Percentiles rank a stretch among this genome's conserved stretches.
These are phyloP conservation scores for Strigamia crassipes DNA, from an alignment of 2,888 invertebrate species.

Conservation along the genomic window DNA sequence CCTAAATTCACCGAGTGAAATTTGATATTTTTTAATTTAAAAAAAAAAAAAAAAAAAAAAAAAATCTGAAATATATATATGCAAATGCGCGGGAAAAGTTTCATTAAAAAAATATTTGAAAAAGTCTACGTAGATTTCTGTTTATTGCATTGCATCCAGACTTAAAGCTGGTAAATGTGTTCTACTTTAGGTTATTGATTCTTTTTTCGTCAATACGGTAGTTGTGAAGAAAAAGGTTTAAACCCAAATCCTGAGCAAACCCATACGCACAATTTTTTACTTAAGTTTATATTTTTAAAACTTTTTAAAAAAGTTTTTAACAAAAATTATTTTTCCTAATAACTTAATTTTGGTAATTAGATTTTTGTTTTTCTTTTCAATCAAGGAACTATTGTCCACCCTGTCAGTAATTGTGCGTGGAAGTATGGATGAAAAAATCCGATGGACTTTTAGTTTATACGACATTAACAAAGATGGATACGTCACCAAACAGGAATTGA, in stretches of 20 bases:
- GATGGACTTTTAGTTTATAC: conserved; percentile 97
- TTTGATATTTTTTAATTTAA: not conserved
- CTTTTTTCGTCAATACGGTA: conserved; percentile 26
- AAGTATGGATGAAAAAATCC: conserved; percentile 88
- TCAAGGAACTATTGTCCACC: conserved; percentile 89
- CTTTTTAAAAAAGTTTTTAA: not conserved
- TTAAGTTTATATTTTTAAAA: not conserved
- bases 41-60: not conserved
- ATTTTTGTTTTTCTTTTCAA: conserved; percentile 48
- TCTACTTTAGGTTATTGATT: conserved; percentile 31
- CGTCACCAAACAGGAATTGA: conserved; percentile 86
- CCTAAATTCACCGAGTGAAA: not conserved
- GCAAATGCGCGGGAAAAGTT: not conserved
- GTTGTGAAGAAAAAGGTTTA: conserved; percentile 7
- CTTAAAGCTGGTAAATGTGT: not conserved
- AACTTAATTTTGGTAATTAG: not conserved
- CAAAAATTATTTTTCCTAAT: not conserved
- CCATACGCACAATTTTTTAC: not conserved
- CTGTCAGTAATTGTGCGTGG: conserved; percentile 90
- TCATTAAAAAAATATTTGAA: not conserved
- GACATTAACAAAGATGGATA: conserved; percentile 96
- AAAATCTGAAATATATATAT: not conserved
- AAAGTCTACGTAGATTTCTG: too few species aligned
- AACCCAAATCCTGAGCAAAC: not conserved
- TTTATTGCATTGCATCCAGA: not conserved